Conservation (phyloP, 2,888 invertebrate genomes). For the Drosophila lacicola region DNA sequence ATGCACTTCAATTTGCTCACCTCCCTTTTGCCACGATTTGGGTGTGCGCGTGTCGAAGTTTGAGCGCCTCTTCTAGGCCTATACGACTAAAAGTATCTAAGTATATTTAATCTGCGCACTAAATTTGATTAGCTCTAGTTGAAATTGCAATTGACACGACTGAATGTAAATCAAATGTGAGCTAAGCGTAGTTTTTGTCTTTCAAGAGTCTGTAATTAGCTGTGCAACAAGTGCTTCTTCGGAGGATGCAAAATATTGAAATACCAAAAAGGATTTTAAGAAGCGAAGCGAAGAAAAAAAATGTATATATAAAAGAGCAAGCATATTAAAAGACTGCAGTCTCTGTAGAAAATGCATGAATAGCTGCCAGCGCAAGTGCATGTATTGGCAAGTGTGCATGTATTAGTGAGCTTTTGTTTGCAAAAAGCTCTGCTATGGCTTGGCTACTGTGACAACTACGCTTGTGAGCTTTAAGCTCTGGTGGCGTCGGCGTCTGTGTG, state of each 20-base stretch:
- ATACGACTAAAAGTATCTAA: background rate
- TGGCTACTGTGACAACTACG: background rate
- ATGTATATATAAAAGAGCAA: too few species aligned
- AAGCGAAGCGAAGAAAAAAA: background rate
- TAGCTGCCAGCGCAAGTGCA: too few species aligned
- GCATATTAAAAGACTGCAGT: too few species aligned
- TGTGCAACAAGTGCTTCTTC: conserved; percentile 9
- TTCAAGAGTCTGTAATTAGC: conserved; percentile 7
- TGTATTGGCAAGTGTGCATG: background rate
- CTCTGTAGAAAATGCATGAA: too few species aligned
- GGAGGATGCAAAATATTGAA: background rate
- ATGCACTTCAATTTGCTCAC: conserved; percentile 60
- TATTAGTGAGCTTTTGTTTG: background rate
- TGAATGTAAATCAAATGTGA: background rate
- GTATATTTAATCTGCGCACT: conserved; percentile 5
- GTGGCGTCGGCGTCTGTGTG: background rate
- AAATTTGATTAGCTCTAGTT: conserved; percentile 38
- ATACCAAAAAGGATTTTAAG: rapidly evolving
- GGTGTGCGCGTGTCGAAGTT: conserved; percentile 58
- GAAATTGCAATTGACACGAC: conserved; percentile 40
- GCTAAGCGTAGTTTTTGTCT: background rate
- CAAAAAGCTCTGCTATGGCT: background rate
- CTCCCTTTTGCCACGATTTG: conserved; percentile 51
- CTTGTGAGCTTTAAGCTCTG: background rate
- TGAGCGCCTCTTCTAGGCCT: conserved; percentile 24